Evolutionary conservation across 2,113 vertebrate genomes (phyloP).

Genomic region (Nannospalax galili): DNA sequence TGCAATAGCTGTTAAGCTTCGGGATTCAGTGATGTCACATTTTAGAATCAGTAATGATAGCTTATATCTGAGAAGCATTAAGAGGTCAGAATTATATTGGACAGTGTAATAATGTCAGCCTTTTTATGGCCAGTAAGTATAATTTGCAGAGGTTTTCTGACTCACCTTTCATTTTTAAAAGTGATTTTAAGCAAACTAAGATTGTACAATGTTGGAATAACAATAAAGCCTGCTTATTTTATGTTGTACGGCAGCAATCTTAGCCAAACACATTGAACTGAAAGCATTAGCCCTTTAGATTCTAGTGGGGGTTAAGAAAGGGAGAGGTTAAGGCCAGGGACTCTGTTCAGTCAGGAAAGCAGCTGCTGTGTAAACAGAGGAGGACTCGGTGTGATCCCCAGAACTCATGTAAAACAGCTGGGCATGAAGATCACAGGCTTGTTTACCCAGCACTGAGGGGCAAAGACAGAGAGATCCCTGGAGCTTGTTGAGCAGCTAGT

Average conservation of each 20-base stretch:
- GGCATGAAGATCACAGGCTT: neutral
- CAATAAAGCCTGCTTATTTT: conserved; percentile 1
- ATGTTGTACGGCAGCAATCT: neutral
- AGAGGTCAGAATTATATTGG: conserved; percentile 58
- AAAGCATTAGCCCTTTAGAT: neutral
- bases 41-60: conserved; percentile 48
- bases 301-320: neutral
- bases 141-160: conserved; percentile 53
- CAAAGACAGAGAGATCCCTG: neutral
- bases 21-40: conserved; percentile 64
- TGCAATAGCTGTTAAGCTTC: conserved; percentile 62
- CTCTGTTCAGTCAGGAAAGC: neutral
- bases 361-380: neutral
- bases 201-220: neutral
- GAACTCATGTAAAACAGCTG: neutral
- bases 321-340: neutral
- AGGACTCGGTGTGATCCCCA: neutral
- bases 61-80: conserved; percentile 25
- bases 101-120: neutral
- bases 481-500: neutral
- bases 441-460: neutral
- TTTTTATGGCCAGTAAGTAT: conserved; percentile 49
- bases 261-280: neutral
- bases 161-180: conserved; percentile 46
- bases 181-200: conserved; percentile 37